Evolutionary conservation across 1,140 invertebrate species (phyloP).

Genomic region (Cherax quadricarinatus): DNA sequence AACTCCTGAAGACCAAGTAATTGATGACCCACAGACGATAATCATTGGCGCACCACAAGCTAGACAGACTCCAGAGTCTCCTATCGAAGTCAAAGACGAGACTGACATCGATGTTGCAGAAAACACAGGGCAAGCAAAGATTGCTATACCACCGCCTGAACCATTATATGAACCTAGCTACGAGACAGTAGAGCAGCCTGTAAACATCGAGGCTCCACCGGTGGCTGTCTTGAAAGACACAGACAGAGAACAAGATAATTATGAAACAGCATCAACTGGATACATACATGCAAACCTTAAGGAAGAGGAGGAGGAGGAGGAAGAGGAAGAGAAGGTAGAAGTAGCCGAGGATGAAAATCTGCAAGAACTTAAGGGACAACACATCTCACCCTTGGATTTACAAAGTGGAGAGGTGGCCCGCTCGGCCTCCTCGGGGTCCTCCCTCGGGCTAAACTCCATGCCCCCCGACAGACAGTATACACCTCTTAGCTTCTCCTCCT

Average conservation of each 20-base stretch:
- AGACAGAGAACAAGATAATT: neutral
- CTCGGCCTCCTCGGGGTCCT: constrained; percentile 63
- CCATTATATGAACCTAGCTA: constrained; percentile 56
- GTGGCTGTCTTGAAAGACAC: neutral
- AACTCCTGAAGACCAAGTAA: constrained; percentile 44
- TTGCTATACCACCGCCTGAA: neutral
- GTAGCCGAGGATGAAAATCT: neutral
- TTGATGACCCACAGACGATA: constrained; percentile 42
- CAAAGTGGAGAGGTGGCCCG: constrained; percentile 25
- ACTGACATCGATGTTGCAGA: neutral
- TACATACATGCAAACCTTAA: neutral
- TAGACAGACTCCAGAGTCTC: constrained; percentile 3
- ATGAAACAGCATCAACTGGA: neutral
- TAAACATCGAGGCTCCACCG: neutral
- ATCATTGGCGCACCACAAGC: constrained; percentile 7
- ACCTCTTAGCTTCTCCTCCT: constrained; percentile 72
- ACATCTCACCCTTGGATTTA: neutral
- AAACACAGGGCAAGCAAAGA: neutral
- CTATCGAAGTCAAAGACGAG: constrained; percentile 25
- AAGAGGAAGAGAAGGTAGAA: neutral
- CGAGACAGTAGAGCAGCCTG: constrained; percentile 43
- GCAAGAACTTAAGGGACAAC: constrained; percentile 16
- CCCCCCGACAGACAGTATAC: constrained; percentile 68
- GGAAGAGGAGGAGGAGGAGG: neutral
- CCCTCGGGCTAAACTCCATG: constrained; percentile 45